Evolutionary conservation across 2,113 vertebrate genomes (phyloP), one percentile per base, ranked within the genome.

Genomic region (Hippocampus mohnikei): DNA sequence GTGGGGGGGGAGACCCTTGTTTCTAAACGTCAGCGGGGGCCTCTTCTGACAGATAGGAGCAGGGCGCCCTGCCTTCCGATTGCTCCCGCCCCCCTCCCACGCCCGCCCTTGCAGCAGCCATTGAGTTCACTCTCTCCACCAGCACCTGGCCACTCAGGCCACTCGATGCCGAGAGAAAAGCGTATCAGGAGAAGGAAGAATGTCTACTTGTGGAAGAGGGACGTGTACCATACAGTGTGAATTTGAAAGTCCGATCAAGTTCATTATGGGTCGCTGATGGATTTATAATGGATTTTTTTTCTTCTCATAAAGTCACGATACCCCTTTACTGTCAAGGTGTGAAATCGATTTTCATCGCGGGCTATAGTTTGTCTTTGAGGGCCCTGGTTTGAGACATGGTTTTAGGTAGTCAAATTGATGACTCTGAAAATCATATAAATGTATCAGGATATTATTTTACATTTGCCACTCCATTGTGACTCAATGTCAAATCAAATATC

Each of bases 31-130:
- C 76, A 59, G 73, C 10, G 48, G 77, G 82, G 67, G 52, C 71
- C 77, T 75, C 80, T 81, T 70, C 69, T 80, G 79, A 82, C 75
- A 67, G 82, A 84, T 69, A 83, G 71, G 69, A 68, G 83, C 72
- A 23, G 79, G 81, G 72, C 25, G 65, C 83, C 33, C 78, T 72
- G 76, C 62, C 55, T 73, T 66, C 42, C 46, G 46, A 50, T 50
- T 16, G 46, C 68, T 66, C 71, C 42, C n/a, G n/a, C n/a, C 12
- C 10, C 42, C 12, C 42, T 9, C 42, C 42, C 42, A 0, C 10
- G 1, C 73, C 61, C 69, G 66, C 72, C 27, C 15, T 20, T 37
- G 27, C 58, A 60, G 13, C 27, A 72, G 65, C 62, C 74, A 86
- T 79, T 77, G 74, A 76, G 77, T 80, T 82, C 84, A 73, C 44